Evolutionary conservation across 2,113 vertebrate species (phyloP).

Genomic region (Corynorhinus townsendii): DNA sequence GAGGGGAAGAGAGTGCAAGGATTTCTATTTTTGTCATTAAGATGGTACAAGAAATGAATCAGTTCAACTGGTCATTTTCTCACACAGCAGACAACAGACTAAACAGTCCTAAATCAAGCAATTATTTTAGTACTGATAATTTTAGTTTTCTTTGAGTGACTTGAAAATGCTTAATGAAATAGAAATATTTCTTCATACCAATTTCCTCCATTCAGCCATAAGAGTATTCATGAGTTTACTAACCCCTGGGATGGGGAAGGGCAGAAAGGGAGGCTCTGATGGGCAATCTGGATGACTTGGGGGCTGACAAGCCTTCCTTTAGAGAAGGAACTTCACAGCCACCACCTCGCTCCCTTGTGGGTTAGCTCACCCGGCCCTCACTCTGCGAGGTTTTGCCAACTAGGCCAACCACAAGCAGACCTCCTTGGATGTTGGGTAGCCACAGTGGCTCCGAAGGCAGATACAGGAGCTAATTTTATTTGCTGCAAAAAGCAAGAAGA

Average conservation of each 20-base stretch:
- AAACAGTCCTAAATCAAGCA: slow-evolving; percentile 57
- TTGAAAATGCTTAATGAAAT: slow-evolving; percentile 41
- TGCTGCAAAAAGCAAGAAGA: neutral
- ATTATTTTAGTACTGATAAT: slow-evolving; percentile 65
- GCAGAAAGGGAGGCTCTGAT: neutral
- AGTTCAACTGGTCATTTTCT: slow-evolving; percentile 41
- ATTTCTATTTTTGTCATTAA: slow-evolving; percentile 34
- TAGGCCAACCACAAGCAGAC: slow-evolving; percentile 31
- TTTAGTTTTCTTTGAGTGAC: slow-evolving; percentile 59
- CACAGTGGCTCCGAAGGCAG: accelerated
- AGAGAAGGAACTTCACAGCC: neutral
- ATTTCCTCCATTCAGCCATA: neutral
- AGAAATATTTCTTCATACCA: neutral
- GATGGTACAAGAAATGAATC: neutral
- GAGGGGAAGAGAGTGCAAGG: neutral
- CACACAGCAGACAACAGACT: slow-evolving; percentile 41
- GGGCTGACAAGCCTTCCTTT: neutral
- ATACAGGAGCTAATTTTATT: neutral
- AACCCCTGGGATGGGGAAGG: neutral
- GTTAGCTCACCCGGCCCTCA: neutral
- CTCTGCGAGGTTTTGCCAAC: slow-evolving; percentile 49
- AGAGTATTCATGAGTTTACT: neutral
- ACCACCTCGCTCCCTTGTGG: neutral
- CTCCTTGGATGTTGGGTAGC: slow-evolving; percentile 20
- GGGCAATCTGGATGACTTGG: neutral